A percentile compares a stretch with the other conserved stretches of the same genome.
These are phyloP conservation scores for Chrysomela aeneicollis DNA, from an alignment of 2,888 invertebrate species.

Conservation along the genomic window DNA sequence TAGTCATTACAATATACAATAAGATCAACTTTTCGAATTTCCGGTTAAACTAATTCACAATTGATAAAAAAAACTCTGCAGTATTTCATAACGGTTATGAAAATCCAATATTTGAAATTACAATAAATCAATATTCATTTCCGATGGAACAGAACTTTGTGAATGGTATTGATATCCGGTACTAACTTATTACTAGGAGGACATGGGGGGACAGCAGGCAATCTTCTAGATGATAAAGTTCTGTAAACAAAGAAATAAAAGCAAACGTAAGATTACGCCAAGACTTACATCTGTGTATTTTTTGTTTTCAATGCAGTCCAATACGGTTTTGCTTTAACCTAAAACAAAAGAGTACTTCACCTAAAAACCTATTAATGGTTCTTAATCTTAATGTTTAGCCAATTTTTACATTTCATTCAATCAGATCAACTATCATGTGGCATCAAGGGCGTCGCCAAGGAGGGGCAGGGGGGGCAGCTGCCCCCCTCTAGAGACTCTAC, in stretches of 20 bases:
- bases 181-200: slow-evolving; percentile 61
- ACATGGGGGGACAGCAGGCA: slow-evolving; percentile 37
- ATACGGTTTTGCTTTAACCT: slow-evolving; percentile 39
- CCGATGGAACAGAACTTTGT: slow-evolving; percentile 71
- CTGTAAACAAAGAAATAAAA: slow-evolving; percentile 42
- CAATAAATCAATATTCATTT: slow-evolving; percentile 41
- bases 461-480: no score
- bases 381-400: background rate
- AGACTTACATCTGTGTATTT: slow-evolving; percentile 34
- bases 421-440: background rate
- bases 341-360: slow-evolving; percentile 42
- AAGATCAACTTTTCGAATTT: slow-evolving; percentile 2
- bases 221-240: slow-evolving; percentile 34
- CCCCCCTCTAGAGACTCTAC: no score
- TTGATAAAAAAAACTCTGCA: slow-evolving; percentile 5
- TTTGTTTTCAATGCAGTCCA: slow-evolving; percentile 38
- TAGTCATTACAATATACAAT: slow-evolving; percentile 18
- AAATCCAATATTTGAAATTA: background rate
- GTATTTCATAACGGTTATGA: background rate
- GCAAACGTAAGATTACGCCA: background rate
- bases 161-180: slow-evolving; percentile 74
- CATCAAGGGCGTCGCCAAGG: no score
- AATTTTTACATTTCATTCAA: no score
- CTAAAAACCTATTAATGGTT: background rate
- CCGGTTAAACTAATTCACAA: slow-evolving; percentile 4